These are phyloP conservation scores for Bacillus rossius DNA, from an alignment of 1,140 invertebrate genomes.

Conservation along the genomic window DNA sequence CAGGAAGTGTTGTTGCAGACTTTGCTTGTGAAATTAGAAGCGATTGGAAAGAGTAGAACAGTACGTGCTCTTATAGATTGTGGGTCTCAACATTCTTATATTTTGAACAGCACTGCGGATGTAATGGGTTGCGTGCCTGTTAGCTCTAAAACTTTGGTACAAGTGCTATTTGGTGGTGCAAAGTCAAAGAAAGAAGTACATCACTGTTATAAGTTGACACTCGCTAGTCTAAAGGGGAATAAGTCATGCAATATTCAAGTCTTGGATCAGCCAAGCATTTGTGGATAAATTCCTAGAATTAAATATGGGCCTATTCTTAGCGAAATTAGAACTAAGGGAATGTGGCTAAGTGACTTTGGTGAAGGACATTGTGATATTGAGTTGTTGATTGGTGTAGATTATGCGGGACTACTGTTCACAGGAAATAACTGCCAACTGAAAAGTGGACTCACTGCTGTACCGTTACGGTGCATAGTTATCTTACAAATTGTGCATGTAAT, in stretches of 20 bases:
- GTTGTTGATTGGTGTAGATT: slow-evolving; percentile 30
- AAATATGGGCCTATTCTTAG: not conserved
- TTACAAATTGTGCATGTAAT: no score
- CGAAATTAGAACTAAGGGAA: slow-evolving; percentile 13
- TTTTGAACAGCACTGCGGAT: not conserved
- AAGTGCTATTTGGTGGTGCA: slow-evolving; percentile 4
- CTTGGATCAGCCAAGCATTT: slow-evolving; percentile 5
- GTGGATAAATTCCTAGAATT: slow-evolving; percentile 3
- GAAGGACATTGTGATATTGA: slow-evolving; percentile 14
- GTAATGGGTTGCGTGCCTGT: not conserved
- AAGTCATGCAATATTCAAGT: slow-evolving; percentile 4
- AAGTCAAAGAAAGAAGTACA: slow-evolving; percentile 4
- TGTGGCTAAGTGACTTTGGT: slow-evolving; percentile 19
- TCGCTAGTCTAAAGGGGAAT: not conserved
- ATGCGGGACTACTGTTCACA: slow-evolving; percentile 32
- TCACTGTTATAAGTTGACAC: not conserved
- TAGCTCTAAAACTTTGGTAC: not conserved
- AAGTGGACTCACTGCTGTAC: slow-evolving; percentile 29
- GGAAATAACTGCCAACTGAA: slow-evolving; percentile 23
- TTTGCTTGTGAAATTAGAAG: slow-evolving; percentile 3
- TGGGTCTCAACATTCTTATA: slow-evolving; percentile 17
- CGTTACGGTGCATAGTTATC: no score
- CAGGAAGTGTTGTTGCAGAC: slow-evolving; percentile 12
- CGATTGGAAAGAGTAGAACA: not conserved
- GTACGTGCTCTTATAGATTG: slow-evolving; percentile 13